phyloP scores from a whole-genome alignment of 2,888 invertebrate species.

The Rhamnusium bicolor region DNA sequence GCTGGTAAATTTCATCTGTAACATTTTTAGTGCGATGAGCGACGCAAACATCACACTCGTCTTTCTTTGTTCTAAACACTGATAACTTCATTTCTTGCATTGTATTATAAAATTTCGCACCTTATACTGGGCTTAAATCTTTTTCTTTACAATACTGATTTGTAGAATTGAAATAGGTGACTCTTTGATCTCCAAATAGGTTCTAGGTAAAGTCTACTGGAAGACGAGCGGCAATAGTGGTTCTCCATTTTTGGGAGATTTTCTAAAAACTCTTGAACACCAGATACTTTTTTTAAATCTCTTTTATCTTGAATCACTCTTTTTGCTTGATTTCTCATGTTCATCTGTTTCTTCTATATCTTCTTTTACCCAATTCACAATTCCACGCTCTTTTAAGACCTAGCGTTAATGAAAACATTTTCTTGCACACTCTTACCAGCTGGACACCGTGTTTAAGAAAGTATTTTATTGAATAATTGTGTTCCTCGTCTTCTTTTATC shows the following conservation, averaged over 20 bases:
- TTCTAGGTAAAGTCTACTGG: slow-evolving; percentile 2
- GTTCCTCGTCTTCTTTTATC: too few species aligned
- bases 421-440: too few species aligned
- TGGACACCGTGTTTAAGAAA: too few species aligned
- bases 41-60: slow-evolving; percentile 27
- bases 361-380: slow-evolving; percentile 5
- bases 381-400: slow-evolving; percentile 9
- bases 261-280: slow-evolving; percentile 10
- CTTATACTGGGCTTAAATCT: neutral
- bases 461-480: too few species aligned
- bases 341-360: neutral
- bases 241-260: slow-evolving; percentile 11
- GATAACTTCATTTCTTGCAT: slow-evolving; percentile 12
- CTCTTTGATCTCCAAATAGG: neutral
- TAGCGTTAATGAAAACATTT: slow-evolving; percentile 6
- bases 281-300: slow-evolving; percentile 2
- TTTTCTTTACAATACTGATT: neutral
- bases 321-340: neutral
- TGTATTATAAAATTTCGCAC: neutral
- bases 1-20: slow-evolving; percentile 24
- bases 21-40: slow-evolving; percentile 29
- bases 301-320: slow-evolving; percentile 1
- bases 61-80: slow-evolving; percentile 10
- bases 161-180: neutral
- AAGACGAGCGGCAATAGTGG: neutral